Evolutionary conservation across 2,113 vertebrate species (phyloP), one percentile per base, ranked within the genome.

Genomic region (Clarias macrocephalus): DNA sequence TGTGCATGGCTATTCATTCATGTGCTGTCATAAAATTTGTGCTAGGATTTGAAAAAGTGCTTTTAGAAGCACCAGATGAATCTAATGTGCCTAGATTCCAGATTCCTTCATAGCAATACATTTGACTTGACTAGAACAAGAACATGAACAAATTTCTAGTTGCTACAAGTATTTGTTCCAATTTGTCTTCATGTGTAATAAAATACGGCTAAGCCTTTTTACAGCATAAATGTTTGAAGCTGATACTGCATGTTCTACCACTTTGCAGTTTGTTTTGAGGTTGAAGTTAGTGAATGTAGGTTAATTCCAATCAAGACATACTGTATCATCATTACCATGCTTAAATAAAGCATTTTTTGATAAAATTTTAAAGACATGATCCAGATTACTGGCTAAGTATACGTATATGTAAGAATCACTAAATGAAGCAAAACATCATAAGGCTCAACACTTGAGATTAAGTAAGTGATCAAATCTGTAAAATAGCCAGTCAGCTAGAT

Each of bases 11-110:
- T 48, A 48, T 12, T 85, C 33, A 48, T 18, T 48, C 48, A 48
- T 85, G 37, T 85, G 70, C 72, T 4, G 28, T 23, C 30, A 25
- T 19, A 37, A 30, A 18, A 83, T 59, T 59, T 80, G 85, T 86
- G 76, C 85, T 48, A 63, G 48, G 25, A 60, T 18, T 57, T 80
- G 8, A 59, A 57, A 80, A 80, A 19, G n/a, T 80, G n/a, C 16
- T 30, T 80, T 80, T 59, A 80, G 48, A 30, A 59, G 13, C 13
- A 56, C 52, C 52, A 1, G 9, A 33, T 80, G 7, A 30, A 15
- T 10, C 28, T 33, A 19, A 28, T 77, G 54, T 57, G 25, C 16
- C 76, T 79, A 79, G 76, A 21, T 30, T 57, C 3, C 3, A 54
- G 25, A 54, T 54, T 77, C 5, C 13, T 23, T 28, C 6, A 52